Base-by-base conservation (phyloP, 1,140 invertebrate species). In the Cepaea nemoralis region DNA sequence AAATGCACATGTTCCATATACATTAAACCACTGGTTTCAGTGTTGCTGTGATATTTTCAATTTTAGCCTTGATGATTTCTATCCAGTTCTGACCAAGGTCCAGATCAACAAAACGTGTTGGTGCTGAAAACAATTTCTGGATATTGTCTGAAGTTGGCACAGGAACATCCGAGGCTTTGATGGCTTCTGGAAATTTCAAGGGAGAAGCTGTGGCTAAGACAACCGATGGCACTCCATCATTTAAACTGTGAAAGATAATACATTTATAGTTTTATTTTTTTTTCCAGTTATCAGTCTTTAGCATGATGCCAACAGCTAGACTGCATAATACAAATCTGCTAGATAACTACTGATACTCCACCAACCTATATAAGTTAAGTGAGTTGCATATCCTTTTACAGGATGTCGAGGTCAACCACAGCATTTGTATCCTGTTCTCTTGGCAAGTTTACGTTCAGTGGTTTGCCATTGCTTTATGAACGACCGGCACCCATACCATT, bases 181-280 rank as follows among this genome's bases (percentile, higher is more conserved):
- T 84, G 19, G 90, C 89, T 78, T 92, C 91, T 22, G 87, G 84
- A 82, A 93, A 93, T 83, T 93, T 93, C 22, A 86, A 87, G 14
- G 92, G 91, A 1, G 91, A 92, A 16, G 93, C 93, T 59, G 92
- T 92, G 0, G 92, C 89, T 37, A 93, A 82, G 40, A 89, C 91
- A 10, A 90, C 86, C 10, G 83, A 80, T 12, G 78, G 83, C n/a
- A 37, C n/a, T 22, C 71, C 40, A 3, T 37, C 37, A 39, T 40
- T 42, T 8, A 75, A 42, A 24, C 73, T 48, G 22, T 33, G 19
- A 63, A 63, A 63, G 1, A 63, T 12, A 63, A 63, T n/a, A n/a
- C n/a, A n/a, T n/a, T n/a, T n/a, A n/a, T n/a, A n/a, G n/a, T n/a
- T n/a, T n/a, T n/a, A n/a, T n/a, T n/a, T n/a, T n/a, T n/a, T n/a